phyloP scores from a whole-genome alignment of 2,797 vertebrate species.

The Eupleurogrammus muticus region DNA sequence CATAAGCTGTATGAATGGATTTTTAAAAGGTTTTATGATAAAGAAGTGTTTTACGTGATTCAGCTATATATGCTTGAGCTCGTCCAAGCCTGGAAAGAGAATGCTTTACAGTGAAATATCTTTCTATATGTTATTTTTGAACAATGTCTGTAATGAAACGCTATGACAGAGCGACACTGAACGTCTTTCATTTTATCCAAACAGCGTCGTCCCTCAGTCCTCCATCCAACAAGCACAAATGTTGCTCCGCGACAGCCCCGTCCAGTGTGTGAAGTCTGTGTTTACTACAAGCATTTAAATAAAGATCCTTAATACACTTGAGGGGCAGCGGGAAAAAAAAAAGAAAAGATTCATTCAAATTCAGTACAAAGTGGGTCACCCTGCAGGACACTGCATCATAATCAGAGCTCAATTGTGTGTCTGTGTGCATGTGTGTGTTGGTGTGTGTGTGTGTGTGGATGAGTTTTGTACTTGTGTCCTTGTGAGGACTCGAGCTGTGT shows the following conservation, averaged over 20 bases:
- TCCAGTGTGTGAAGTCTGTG: conserved; percentile 15
- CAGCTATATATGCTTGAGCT: conserved; percentile 53
- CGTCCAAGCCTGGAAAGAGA: conserved; percentile 50
- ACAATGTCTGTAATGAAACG: conserved; percentile 51
- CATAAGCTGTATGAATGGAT: conserved; percentile 50
- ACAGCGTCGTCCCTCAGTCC: conserved; percentile 4
- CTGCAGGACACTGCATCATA: conserved; percentile 8
- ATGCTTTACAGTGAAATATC: conserved; percentile 59
- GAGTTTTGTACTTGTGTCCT: conserved; percentile 29
- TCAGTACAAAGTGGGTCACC: conserved; percentile 29
- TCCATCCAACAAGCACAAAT: conserved; percentile 40
- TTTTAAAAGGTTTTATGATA: conserved; percentile 62
- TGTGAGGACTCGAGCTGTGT: conserved; percentile 31
- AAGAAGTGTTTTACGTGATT: conserved; percentile 60
- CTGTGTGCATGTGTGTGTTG: too few relatives aligned
- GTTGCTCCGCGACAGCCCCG: conserved; percentile 21
- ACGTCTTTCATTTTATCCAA: conserved; percentile 1
- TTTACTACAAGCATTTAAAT: conserved; percentile 31
- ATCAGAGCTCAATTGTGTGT: conserved; percentile 17
- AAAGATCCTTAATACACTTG: conserved; percentile 8
- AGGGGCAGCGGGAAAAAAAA: conserved; percentile 17
- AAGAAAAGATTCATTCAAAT: conserved; percentile 14
- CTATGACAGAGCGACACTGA: conserved; percentile 24
- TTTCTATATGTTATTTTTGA: conserved; percentile 57
- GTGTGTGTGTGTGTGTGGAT: conserved; percentile 20